Conservation (phyloP, 2,888 invertebrate species). For the Leptinotarsa juncta region DNA sequence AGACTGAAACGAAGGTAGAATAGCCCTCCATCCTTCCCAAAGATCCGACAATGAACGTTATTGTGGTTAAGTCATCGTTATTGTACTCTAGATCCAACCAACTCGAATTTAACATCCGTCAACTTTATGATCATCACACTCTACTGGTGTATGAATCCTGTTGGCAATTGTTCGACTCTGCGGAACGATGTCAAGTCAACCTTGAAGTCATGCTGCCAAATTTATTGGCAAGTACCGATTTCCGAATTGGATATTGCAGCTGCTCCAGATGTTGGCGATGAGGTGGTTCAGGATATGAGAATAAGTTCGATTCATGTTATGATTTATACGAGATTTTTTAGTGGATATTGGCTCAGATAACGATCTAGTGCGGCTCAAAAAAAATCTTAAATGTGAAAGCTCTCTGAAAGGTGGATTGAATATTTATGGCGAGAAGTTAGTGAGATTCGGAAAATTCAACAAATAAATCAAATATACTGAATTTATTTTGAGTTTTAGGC, state of each 20-base stretch:
- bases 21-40: neutral
- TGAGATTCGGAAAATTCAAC: no score
- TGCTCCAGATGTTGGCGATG: neutral
- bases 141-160: slow-evolving; percentile 52
- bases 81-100: slow-evolving; percentile 12
- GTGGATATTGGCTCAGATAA: no score
- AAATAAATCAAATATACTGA: no score
- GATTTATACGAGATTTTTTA: no score
- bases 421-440: no score
- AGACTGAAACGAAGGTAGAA: neutral
- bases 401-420: no score
- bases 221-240: slow-evolving; percentile 30
- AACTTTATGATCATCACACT: slow-evolving; percentile 34
- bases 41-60: neutral
- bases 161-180: slow-evolving; percentile 40
- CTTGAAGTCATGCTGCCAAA: slow-evolving; percentile 47
- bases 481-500: no score
- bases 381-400: no score
- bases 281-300: neutral
- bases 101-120: slow-evolving; percentile 26
- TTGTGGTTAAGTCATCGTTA: neutral
- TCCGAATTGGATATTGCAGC: neutral
- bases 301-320: no score
- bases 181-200: slow-evolving; percentile 43
- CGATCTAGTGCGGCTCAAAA: no score